A percentile compares a stretch with the other conserved stretches of the same genome.
Conservation (phyloP, 92 coral and sea anemone species). For the Heteractis magnifica region DNA sequence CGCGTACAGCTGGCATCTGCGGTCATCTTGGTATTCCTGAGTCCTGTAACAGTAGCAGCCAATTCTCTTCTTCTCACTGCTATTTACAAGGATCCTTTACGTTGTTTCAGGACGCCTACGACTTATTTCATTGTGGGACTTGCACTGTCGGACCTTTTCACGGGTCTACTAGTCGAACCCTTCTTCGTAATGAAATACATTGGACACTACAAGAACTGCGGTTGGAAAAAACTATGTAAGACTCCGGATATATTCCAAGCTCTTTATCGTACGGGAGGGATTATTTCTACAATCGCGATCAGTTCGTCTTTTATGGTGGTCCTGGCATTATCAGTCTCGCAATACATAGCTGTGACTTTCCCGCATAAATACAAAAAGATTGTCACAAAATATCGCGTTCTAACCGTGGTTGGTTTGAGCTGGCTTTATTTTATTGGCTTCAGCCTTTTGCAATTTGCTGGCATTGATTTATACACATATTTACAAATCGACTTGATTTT, state of each 20-base stretch:
- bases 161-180: slow-evolving; percentile 78
- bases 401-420: slow-evolving; percentile 49
- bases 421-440: slow-evolving; percentile 59
- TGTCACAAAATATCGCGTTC: slow-evolving; percentile 61
- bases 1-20: slow-evolving; percentile 63
- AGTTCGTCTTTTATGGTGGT: slow-evolving; percentile 73
- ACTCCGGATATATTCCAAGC: slow-evolving; percentile 24
- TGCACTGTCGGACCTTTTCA: slow-evolving; percentile 65
- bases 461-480: slow-evolving; percentile 44
- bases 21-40: slow-evolving; percentile 50
- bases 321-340: slow-evolving; percentile 71
- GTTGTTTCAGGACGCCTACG: slow-evolving; percentile 73
- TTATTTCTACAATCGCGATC: slow-evolving; percentile 72
- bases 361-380: slow-evolving; percentile 71
- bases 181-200: slow-evolving; percentile 58
- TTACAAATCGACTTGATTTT: slow-evolving; percentile 60
- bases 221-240: slow-evolving; percentile 1
- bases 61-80: slow-evolving; percentile 66
- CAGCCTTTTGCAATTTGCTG: slow-evolving; percentile 60
- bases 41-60: slow-evolving; percentile 72
- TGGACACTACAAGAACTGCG: slow-evolving; percentile 44
- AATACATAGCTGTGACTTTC: slow-evolving; percentile 69
- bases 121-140: slow-evolving; percentile 75
- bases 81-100: slow-evolving; percentile 70
- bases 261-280: slow-evolving; percentile 53